Evolutionary conservation across 2,113 vertebrate genomes (phyloP).

Genomic region (Oryctolagus cuniculus): DNA sequence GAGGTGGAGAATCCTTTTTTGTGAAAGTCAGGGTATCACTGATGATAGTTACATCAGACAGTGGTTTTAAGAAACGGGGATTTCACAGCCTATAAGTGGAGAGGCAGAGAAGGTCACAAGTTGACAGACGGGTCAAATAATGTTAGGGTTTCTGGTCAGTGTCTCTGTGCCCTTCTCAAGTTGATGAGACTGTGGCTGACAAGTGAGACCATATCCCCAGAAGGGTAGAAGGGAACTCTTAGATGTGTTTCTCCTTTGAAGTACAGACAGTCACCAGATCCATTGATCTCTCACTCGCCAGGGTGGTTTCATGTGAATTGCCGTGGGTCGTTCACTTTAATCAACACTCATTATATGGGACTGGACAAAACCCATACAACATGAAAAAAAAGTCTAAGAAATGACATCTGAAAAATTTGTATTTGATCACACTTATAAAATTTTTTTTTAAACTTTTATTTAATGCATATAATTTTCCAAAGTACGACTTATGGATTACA

Average conservation of each 20-base stretch:
- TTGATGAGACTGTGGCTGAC: neutral
- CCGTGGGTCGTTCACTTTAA: neutral
- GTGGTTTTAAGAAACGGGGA: neutral
- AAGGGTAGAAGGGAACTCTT: neutral
- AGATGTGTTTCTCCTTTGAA: neutral
- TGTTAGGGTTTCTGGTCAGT: neutral
- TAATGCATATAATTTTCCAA: no score
- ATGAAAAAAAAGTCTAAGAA: neutral
- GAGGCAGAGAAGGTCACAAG: neutral
- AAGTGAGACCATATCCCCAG: neutral
- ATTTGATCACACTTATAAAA: neutral
- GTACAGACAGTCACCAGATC: neutral
- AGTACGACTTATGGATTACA: no score
- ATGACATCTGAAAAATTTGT: neutral
- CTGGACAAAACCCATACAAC: neutral
- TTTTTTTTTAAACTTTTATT: no score
- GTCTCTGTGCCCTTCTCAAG: neutral
- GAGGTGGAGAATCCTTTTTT: constrained; percentile 15
- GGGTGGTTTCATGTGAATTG: neutral
- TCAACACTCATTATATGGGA: neutral
- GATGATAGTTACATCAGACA: neutral
- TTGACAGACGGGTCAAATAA: neutral
- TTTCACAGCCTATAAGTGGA: neutral
- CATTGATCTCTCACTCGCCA: neutral
- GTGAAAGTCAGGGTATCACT: neutral